A percentile compares a stretch with the other conserved stretches of the same genome.
phyloP scores from a whole-genome alignment of 2,888 invertebrate species.

The Drosophila phalerata region DNA sequence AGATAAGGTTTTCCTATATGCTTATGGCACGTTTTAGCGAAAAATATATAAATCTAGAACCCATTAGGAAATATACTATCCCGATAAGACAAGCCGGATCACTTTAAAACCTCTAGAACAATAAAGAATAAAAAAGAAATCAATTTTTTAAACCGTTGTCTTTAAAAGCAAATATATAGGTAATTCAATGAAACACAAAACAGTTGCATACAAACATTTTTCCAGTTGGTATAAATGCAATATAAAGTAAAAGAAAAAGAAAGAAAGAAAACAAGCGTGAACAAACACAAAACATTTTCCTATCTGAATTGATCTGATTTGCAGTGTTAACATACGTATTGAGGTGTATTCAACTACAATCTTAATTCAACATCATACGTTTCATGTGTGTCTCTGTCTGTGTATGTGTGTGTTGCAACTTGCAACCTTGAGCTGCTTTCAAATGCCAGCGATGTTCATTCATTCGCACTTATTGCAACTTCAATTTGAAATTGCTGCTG shows the following conservation, averaged over 20 bases:
- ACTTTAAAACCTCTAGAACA: background rate
- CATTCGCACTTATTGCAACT: conserved; percentile 70
- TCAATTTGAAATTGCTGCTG: conserved; percentile 67
- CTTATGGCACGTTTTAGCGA: background rate
- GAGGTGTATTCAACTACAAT: conserved; percentile 21
- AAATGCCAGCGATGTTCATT: conserved; percentile 38
- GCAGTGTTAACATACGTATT: conserved; percentile 27
- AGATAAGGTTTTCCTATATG: background rate
- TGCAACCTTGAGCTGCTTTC: conserved; percentile 25
- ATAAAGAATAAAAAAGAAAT: no score
- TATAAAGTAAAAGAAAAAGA: no score
- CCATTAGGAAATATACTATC: background rate
- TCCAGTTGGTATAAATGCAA: no score
- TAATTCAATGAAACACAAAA: background rate
- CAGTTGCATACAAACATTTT: no score
- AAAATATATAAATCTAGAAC: background rate
- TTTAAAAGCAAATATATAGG: background rate
- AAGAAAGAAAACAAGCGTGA: conserved; percentile 5
- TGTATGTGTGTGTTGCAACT: background rate
- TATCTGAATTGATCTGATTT: conserved; percentile 31
- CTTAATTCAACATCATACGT: conserved; percentile 30
- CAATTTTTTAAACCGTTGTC: no score
- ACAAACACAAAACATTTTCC: background rate
- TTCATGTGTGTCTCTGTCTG: background rate
- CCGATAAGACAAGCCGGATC: background rate